phyloP scores from a whole-genome alignment of 2,113 vertebrate species.

The Saccopteryx leptura region DNA sequence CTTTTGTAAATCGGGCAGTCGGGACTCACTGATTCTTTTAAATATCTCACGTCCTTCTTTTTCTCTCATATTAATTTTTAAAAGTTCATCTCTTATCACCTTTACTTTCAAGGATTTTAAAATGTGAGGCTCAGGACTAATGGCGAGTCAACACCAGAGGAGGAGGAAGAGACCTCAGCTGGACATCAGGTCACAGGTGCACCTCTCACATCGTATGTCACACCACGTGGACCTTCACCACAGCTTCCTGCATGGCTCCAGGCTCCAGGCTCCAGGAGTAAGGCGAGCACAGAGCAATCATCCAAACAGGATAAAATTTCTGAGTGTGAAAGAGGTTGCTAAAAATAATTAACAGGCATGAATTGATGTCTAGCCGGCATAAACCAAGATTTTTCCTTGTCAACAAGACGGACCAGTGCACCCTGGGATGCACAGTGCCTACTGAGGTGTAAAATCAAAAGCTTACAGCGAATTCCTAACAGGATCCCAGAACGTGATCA shows the following conservation, averaged over 20 bases:
- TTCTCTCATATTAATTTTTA: neutral
- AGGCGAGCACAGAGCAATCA: neutral
- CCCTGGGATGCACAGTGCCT: neutral
- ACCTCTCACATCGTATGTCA: fast-evolving
- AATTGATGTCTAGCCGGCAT: neutral
- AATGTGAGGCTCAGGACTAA: neutral
- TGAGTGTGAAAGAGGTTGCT: neutral
- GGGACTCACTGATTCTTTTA: neutral
- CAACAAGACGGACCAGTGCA: neutral
- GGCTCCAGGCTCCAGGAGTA: neutral
- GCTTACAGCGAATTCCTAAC: neutral
- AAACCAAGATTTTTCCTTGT: neutral
- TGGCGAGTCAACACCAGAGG: too few relatives aligned
- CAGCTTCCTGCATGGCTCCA: neutral
- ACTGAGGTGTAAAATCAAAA: neutral
- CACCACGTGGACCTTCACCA: fast-evolving
- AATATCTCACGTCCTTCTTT: neutral
- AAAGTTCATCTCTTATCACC: neutral
- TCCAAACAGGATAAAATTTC: neutral
- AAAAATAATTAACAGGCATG: neutral
- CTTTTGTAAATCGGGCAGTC: too few relatives aligned
- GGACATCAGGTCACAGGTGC: neutral
- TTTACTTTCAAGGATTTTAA: neutral
- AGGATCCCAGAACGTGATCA: neutral
- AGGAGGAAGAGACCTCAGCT: neutral